Evolutionary conservation across 1,140 invertebrate genomes (phyloP).

Genomic region (Nixonia krombeini): DNA sequence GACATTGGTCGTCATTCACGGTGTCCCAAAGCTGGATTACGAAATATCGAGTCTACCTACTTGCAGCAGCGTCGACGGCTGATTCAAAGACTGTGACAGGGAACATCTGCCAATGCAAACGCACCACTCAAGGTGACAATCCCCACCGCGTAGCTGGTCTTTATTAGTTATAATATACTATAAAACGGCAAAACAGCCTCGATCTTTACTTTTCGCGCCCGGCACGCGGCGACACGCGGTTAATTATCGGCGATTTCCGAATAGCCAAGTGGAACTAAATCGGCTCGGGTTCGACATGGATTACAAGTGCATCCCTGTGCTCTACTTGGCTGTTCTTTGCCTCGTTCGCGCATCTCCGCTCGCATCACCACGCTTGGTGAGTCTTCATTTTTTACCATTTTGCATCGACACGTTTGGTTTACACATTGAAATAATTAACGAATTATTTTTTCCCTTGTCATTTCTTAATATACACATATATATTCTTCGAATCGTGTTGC

Average conservation of each 20-base stretch:
- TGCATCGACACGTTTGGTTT: too few relatives aligned
- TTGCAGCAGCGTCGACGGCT: constrained; percentile 46
- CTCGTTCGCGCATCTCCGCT: constrained; percentile 28
- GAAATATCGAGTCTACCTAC: constrained; percentile 34
- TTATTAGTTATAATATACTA: constrained; percentile 73
- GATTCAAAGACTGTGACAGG: constrained; percentile 68
- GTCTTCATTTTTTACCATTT: constrained; percentile 28
- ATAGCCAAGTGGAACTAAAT: constrained; percentile 23
- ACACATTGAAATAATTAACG: too few relatives aligned
- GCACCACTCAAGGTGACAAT: constrained; percentile 68
- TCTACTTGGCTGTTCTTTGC: constrained; percentile 26
- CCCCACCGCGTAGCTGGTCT: constrained; percentile 52
- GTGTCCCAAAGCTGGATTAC: constrained; percentile 31
- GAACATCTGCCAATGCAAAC: constrained; percentile 72
- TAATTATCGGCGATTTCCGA: constrained; percentile 37
- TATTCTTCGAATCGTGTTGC: too few relatives aligned
- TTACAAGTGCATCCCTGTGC: constrained; percentile 21
- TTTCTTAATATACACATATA: too few relatives aligned
- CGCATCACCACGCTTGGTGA: constrained; percentile 56
- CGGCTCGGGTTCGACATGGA: constrained; percentile 21
- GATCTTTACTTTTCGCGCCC: constrained; percentile 61
- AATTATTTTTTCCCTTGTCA: too few relatives aligned
- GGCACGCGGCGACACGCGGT: constrained; percentile 33
- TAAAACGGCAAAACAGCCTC: constrained; percentile 69
- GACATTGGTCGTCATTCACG: constrained; percentile 58